A percentile compares a stretch with the other conserved stretches of the same genome.
Conservation (phyloP, 1,140 invertebrate genomes). For the Drosophila punjabiensis region DNA sequence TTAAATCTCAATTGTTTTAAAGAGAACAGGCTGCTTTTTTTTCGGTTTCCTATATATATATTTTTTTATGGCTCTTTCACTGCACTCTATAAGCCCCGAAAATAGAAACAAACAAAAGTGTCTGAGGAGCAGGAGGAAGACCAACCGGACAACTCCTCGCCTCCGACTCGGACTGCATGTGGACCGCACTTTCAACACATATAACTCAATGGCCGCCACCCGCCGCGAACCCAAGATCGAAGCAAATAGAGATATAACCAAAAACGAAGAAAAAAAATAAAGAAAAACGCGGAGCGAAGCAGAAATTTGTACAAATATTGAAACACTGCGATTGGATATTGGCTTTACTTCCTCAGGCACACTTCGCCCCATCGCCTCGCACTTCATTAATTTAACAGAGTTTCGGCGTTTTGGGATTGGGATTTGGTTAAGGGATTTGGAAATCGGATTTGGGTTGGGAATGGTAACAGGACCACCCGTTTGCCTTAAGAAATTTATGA, state of each 20-base stretch:
- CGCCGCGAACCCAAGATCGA: slow-evolving; percentile 38
- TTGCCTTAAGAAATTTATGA: slow-evolving; percentile 6
- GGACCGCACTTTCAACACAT: slow-evolving; percentile 52
- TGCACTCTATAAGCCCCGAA: slow-evolving; percentile 19
- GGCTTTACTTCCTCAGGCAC: slow-evolving; percentile 6
- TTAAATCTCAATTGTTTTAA: slow-evolving; percentile 49
- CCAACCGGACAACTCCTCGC: slow-evolving; percentile 8
- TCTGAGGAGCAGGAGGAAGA: neutral
- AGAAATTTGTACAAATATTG: slow-evolving; percentile 47
- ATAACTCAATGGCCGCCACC: slow-evolving; percentile 62
- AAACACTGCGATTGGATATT: slow-evolving; percentile 16
- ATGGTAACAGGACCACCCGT: slow-evolving; percentile 43
- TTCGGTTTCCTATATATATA: slow-evolving; percentile 9
- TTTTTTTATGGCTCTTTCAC: slow-evolving; percentile 20
- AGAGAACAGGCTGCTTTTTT: slow-evolving; percentile 19
- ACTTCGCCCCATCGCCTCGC: slow-evolving; percentile 43
- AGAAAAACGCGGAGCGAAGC: slow-evolving; percentile 18
- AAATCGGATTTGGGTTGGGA: neutral
- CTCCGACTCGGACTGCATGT: slow-evolving; percentile 28
- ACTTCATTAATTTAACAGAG: slow-evolving; percentile 72
- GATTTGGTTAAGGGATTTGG: neutral
- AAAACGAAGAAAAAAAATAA: slow-evolving; percentile 20
- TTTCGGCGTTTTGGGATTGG: slow-evolving; percentile 12
- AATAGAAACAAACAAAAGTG: slow-evolving; percentile 48
- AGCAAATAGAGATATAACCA: slow-evolving; percentile 31